A percentile compares a stretch with the other conserved stretches of the same genome.
phyloP scores from a whole-genome alignment of 2,113 vertebrate genomes.

The Podocnemis expansa region DNA sequence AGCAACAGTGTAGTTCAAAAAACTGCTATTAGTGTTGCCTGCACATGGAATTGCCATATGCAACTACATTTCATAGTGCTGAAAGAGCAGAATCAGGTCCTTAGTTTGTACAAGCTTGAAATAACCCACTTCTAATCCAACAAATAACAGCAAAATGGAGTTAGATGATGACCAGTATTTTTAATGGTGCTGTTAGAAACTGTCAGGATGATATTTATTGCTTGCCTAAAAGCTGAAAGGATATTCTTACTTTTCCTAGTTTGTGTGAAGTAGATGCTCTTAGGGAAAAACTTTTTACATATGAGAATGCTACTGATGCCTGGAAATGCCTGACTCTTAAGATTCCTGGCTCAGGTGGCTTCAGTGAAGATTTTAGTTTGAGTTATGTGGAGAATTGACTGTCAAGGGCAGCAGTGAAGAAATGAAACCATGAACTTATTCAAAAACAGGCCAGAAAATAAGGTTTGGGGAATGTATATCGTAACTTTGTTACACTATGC shows the following conservation, averaged over 20 bases:
- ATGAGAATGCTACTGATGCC: not conserved
- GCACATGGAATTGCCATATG: not conserved
- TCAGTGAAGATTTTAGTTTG: not conserved
- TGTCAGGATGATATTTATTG: not conserved
- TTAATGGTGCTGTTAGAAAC: not conserved
- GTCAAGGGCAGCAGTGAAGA: not conserved
- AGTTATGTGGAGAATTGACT: not conserved
- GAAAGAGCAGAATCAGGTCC: not conserved
- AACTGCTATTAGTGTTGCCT: not conserved
- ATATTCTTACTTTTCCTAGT: not conserved
- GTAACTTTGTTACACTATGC: not conserved
- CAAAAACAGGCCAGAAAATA: not conserved
- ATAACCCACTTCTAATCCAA: not conserved
- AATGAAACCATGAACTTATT: not conserved
- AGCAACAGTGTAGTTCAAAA: not conserved
- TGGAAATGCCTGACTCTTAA: conserved; percentile 7
- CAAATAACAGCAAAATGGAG: not conserved
- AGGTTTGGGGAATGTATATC: not conserved
- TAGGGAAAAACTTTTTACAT: not conserved
- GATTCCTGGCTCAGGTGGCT: not conserved
- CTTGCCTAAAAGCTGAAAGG: not conserved
- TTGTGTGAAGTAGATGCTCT: not conserved
- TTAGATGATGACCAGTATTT: not conserved
- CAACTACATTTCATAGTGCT: not conserved
- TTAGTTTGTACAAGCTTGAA: not conserved